phyloP scores from a whole-genome alignment of 2,113 vertebrate genomes.

The Phylloscopus trochiloides region DNA sequence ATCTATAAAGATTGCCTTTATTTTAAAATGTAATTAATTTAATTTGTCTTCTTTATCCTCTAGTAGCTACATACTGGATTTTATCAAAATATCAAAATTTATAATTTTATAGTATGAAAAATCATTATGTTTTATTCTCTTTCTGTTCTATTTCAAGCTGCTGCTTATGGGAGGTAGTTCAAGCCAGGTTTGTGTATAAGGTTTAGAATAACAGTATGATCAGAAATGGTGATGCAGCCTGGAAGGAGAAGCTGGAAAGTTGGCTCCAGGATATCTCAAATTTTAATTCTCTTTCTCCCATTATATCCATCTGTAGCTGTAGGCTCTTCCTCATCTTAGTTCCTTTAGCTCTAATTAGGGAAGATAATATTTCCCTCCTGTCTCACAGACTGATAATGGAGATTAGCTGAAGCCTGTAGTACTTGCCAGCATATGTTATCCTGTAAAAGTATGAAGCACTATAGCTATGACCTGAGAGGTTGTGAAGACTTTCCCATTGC shows the following conservation, averaged over 20 bases:
- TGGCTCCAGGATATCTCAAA: background rate
- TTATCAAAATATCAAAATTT: background rate
- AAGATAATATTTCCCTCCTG: background rate
- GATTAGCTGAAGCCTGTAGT: background rate
- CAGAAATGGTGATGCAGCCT: background rate
- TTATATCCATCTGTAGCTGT: background rate
- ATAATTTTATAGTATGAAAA: background rate
- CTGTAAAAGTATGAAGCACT: background rate
- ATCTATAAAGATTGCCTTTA: background rate
- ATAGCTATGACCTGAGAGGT: background rate
- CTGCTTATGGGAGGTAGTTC: background rate
- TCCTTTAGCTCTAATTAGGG: background rate
- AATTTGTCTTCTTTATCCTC: slow-evolving; percentile 29
- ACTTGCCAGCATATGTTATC: background rate
- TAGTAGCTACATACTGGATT: background rate
- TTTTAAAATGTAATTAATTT: slow-evolving; percentile 6
- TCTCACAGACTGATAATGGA: background rate
- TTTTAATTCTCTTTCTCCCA: background rate
- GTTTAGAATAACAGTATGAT: background rate
- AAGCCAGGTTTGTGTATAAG: background rate
- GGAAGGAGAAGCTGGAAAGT: background rate
- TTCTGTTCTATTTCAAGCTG: background rate
- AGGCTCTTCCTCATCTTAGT: background rate
- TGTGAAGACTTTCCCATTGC: background rate
- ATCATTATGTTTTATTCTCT: background rate